These are phyloP conservation scores for Oreochromis niloticus DNA, from an alignment of 2,113 vertebrate species.

Conservation along the genomic window DNA sequence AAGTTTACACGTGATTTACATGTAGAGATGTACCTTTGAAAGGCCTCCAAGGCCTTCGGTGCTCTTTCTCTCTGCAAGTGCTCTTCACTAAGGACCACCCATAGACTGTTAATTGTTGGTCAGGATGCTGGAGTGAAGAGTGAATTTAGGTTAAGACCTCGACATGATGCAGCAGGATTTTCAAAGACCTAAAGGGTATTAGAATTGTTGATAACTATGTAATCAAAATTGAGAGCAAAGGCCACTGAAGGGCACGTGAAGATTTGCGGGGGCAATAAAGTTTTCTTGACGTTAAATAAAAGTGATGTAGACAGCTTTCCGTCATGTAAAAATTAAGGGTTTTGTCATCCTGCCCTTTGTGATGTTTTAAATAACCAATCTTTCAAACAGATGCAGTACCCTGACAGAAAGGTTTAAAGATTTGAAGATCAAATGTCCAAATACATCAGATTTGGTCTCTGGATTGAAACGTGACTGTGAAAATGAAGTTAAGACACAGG, in stretches of 20 bases:
- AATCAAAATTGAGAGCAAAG: not conserved
- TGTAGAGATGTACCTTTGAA: not conserved
- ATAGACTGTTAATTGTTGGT: not conserved
- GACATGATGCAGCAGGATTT: not conserved
- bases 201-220: not conserved
- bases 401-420: not conserved
- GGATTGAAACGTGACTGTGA: not conserved
- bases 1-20: not conserved
- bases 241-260: not conserved
- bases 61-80: not conserved
- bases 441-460: not conserved
- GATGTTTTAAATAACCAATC: not conserved
- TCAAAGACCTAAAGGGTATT: not conserved
- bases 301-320: not conserved
- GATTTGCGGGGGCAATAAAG: not conserved
- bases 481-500: not conserved
- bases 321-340: not conserved
- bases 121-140: not conserved
- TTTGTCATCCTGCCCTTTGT: not conserved
- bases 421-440: not conserved
- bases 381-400: not conserved
- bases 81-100: not conserved
- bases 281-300: not conserved
- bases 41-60: not conserved
- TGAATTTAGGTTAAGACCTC: not conserved